Evolutionary conservation across 2,113 vertebrate species (phyloP).

Genomic region (Dromiciops gliroides): DNA sequence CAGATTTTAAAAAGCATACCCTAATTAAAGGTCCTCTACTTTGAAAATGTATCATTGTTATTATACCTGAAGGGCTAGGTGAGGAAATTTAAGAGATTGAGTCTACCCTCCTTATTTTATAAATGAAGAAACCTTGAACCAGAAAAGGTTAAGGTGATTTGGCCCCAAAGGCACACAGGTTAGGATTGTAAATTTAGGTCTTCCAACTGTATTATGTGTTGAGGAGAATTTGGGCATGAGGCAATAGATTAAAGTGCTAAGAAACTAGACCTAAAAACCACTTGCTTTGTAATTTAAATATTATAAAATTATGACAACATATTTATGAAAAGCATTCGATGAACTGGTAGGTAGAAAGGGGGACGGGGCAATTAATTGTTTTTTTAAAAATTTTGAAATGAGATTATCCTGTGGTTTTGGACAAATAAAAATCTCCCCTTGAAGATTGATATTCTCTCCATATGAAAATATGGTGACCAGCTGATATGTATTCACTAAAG

Average conservation of each 20-base stretch:
- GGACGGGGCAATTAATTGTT: constrained; percentile 1
- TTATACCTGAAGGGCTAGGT: background rate
- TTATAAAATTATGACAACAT: background rate
- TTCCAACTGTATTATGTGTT: background rate
- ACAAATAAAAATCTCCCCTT: background rate
- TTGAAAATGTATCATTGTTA: background rate
- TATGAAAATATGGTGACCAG: background rate
- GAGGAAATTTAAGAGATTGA: background rate
- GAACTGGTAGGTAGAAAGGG: background rate
- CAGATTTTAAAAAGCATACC: background rate
- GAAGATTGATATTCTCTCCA: background rate
- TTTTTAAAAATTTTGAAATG: background rate
- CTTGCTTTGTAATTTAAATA: background rate
- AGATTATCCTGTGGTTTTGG: background rate
- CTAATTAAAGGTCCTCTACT: background rate
- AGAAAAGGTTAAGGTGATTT: background rate
- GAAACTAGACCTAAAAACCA: background rate
- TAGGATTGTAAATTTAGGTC: background rate
- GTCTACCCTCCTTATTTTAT: background rate
- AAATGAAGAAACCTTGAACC: background rate
- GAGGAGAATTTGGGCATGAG: background rate
- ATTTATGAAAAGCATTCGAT: background rate
- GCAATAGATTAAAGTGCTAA: background rate
- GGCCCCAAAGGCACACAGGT: background rate
- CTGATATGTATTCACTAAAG: background rate